These are phyloP conservation scores for Maccullochella peelii DNA, from an alignment of 2,113 vertebrate species.

Conservation along the genomic window DNA sequence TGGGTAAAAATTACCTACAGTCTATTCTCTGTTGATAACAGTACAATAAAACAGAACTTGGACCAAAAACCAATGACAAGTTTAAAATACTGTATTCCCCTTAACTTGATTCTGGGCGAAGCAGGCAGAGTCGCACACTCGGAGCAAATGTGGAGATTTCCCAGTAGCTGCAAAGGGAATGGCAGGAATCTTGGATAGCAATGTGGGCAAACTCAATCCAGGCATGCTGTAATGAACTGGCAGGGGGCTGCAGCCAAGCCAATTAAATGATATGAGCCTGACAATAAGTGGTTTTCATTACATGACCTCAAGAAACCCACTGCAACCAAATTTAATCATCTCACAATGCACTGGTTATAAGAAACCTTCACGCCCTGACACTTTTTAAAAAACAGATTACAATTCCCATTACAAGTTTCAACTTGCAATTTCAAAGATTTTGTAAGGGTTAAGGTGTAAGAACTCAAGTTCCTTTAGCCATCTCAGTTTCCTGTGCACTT, in stretches of 20 bases:
- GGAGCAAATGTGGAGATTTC: conserved; percentile 22
- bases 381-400: conserved; percentile 41
- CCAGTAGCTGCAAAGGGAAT: conserved; percentile 31
- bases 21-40: conserved; percentile 8
- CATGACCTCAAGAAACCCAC: conserved; percentile 57
- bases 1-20: conserved; percentile 12
- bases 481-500: neutral
- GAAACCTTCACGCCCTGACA: conserved; percentile 39
- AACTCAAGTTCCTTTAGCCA: conserved; percentile 10
- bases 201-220: conserved; percentile 31
- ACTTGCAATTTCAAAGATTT: conserved; percentile 40
- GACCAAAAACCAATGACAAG: conserved; percentile 5
- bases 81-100: neutral
- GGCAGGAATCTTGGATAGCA: conserved; percentile 32
- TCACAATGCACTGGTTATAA: conserved; percentile 34
- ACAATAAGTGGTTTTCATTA: conserved; percentile 64
- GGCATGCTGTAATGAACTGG: conserved; percentile 50
- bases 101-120: neutral
- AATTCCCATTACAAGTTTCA: conserved; percentile 25
- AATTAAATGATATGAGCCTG: conserved; percentile 70
- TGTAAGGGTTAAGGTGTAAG: conserved; percentile 12
- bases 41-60: neutral
- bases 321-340: conserved; percentile 59
- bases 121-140: neutral
- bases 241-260: conserved; percentile 47